Base-by-base conservation (phyloP, 2,888 invertebrate genomes). In the Cryptocephalus moraei region DNA sequence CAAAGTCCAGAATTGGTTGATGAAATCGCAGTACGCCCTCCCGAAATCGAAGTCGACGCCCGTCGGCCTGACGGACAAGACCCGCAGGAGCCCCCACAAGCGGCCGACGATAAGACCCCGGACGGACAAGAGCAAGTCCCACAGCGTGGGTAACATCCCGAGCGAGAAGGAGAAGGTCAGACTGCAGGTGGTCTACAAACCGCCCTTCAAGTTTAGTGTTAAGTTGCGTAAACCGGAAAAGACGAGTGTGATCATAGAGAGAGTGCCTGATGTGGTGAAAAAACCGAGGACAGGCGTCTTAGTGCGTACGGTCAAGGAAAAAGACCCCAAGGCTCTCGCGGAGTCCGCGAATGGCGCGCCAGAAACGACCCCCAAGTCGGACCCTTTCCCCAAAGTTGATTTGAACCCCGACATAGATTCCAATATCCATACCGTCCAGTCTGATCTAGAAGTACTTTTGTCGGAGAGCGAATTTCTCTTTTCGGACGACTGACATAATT, bases 1-100 rank as follows among this genome's bases (percentile, higher is more conserved):
- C 13, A 90, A 89, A 70, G 90, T 90, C n/a, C 85, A 89, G 60
- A 86, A 86, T 58, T 90, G 90, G 90, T 70, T 90, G 45, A 68
- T 89, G 45, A 86, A 85, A 52, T 86, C 86, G 1, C 85, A 84
- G 45, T 75, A 76, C 1, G 69, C 77, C 13, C 75, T 89, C 61
- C 84, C 86, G 8, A 90, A 90, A 68, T 89, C 89, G 33, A 89
- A 90, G 66, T 90, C 89, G 1, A 89, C 88, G 1, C 89, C 90
- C 0, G 80, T 84, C 2, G 83, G 84, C 14, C 74, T 88, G 41
- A 79, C 80, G 1, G 77, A 78, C 56, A 63, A 68, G 48, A 69
- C 75, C 52, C 59, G 76, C 50, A 78, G 80, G 56, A 75, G 75
- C 38, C 75, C 80, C 1, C 74, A 73, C 47, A 58, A 58, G 47